Evolutionary conservation across 2,797 vertebrate species (phyloP).

Genomic region (Manis crassicaudata): DNA sequence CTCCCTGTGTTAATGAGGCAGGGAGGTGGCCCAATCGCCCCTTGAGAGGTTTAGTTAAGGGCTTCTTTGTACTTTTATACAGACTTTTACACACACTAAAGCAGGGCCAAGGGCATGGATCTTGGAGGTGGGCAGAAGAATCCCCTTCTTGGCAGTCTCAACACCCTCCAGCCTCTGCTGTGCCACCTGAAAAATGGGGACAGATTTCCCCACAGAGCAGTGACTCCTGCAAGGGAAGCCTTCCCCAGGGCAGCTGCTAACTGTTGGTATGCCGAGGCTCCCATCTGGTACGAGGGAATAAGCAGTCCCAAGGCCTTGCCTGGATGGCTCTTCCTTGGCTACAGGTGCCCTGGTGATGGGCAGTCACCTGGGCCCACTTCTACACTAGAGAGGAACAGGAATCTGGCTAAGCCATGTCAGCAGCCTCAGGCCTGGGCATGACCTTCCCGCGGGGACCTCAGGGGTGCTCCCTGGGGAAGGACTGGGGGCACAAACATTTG

Average conservation of each 20-base stretch:
- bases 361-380: background rate
- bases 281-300: background rate
- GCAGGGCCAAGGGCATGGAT: background rate
- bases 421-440: background rate
- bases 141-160: background rate
- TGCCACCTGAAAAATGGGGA: background rate
- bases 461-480: background rate
- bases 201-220: background rate
- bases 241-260: background rate
- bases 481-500: background rate
- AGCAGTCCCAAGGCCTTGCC: background rate
- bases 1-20: background rate
- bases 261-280: background rate
- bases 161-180: background rate
- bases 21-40: background rate
- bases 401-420: background rate
- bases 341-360: no score
- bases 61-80: background rate
- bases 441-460: background rate
- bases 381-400: background rate
- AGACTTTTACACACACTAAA: background rate
- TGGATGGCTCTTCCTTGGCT: background rate
- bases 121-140: background rate
- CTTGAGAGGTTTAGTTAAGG: background rate
- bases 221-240: background rate